These are phyloP conservation scores for Danio rerio DNA, from an alignment of 2,113 vertebrate genomes.

Conservation along the genomic window DNA sequence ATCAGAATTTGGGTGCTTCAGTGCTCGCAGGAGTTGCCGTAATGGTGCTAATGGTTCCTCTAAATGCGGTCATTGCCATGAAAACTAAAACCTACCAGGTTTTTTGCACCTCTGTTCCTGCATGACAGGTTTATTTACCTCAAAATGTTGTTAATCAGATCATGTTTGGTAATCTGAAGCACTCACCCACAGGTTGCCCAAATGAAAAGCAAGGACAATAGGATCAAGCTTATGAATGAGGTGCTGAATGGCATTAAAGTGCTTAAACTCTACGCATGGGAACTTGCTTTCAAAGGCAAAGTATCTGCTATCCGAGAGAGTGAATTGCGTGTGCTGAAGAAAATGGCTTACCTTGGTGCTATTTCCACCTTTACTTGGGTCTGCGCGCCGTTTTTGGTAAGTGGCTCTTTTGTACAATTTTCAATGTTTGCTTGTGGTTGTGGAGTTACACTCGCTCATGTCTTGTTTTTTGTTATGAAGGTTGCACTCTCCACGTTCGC, in stretches of 20 bases:
- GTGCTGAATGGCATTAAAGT: slow-evolving; percentile 97
- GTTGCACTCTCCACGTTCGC: slow-evolving; percentile 85
- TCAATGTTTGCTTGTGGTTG: not conserved
- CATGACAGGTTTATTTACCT: not conserved
- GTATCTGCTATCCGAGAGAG: slow-evolving; percentile 88
- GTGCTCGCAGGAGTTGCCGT: slow-evolving; percentile 93
- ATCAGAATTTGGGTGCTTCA: slow-evolving; percentile 90
- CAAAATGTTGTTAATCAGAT: not conserved
- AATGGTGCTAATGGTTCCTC: slow-evolving; percentile 93
- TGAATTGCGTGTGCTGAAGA: slow-evolving; percentile 92
- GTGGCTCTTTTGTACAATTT: slow-evolving; percentile 54
- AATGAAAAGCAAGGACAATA: slow-evolving; percentile 96
- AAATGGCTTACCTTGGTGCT: slow-evolving; percentile 88
- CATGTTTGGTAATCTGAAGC: not conserved
- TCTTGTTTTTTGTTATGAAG: slow-evolving; percentile 59
- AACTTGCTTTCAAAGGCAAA: slow-evolving; percentile 92
- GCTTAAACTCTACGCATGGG: slow-evolving; percentile 97
- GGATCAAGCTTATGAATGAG: slow-evolving; percentile 98
- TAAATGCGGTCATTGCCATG: slow-evolving; percentile 94
- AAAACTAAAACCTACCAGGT: slow-evolving; percentile 99
- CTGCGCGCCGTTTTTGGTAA: slow-evolving; percentile 96
- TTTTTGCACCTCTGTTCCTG: slow-evolving; percentile 2
- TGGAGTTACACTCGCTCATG: not conserved
- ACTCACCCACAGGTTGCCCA: slow-evolving; percentile 84
- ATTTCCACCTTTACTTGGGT: slow-evolving; percentile 96